Evolutionary conservation across 37 sponge, comb jelly and placozoan genomes (phyloP).

Genomic region (Sycon ciliatum): DNA sequence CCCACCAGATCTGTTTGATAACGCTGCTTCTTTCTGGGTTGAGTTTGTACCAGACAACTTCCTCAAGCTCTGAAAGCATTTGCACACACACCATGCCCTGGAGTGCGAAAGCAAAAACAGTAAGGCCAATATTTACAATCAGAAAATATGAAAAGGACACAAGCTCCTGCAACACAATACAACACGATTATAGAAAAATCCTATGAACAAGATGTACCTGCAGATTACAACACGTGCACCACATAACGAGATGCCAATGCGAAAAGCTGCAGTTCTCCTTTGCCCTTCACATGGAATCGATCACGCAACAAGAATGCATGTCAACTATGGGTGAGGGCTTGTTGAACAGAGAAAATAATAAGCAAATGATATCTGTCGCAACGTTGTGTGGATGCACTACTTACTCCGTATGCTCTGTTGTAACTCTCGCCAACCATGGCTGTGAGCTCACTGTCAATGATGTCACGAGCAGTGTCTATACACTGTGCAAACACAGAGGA

Average conservation of each 20-base stretch:
- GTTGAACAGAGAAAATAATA: too few species aligned
- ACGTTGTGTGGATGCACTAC: not conserved
- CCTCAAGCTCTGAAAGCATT: slow-evolving; percentile 90
- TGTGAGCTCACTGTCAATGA: slow-evolving; percentile 83
- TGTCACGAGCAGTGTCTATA: slow-evolving; percentile 57
- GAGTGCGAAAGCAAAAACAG: not conserved
- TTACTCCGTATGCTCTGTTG: slow-evolving; percentile 73
- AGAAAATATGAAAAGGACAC: not conserved
- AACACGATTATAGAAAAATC: not conserved
- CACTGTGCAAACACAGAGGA: slow-evolving; percentile 26
- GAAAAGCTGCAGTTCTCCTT: too few species aligned
- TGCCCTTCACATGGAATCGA: too few species aligned
- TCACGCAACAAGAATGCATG: too few species aligned
- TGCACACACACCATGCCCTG: slow-evolving; percentile 81
- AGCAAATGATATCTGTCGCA: not conserved
- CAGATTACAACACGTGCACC: too few species aligned
- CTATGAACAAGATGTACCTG: too few species aligned
- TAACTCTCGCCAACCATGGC: slow-evolving; percentile 92
- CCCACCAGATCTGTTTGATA: slow-evolving; percentile 79
- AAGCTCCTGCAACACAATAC: not conserved
- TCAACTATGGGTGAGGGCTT: too few species aligned
- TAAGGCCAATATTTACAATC: not conserved
- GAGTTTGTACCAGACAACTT: slow-evolving; percentile 62
- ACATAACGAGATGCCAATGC: too few species aligned
- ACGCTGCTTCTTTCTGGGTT: slow-evolving; percentile 48